Evolutionary conservation across 2,888 invertebrate genomes (phyloP), one percentile per base, ranked within the genome.

Genomic region (Cheilosia soror): DNA sequence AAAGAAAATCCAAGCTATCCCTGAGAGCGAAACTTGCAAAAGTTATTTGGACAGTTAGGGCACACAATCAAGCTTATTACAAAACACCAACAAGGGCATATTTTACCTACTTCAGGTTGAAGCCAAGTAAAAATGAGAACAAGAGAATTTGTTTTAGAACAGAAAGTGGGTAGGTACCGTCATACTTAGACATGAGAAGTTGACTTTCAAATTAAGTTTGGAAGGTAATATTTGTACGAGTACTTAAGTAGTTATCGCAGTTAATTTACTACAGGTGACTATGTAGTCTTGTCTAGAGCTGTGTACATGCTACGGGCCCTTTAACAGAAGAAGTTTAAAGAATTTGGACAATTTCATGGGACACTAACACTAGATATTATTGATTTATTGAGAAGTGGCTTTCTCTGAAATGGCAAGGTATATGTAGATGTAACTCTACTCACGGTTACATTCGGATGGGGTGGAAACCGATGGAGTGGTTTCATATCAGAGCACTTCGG

Each of bases 51-150:
- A 40, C 51, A 72, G 71, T 60, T 60, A 37, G 37, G 11, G 37
- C 37, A 29, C 31, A 60, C 49, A 72, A 60, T 71, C 27, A 15
- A 27, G 71, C 60, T 60, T 60, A 71, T 49, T 72, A 31, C 60
- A 37, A 71, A 58, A 37, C 27, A 58, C 47, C 47, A 58, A 49
- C 71, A 37, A 11, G 15, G 37, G 49, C 27, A 15, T 49, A 49
- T 25, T 47, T 51, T 13, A 29, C 20, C n/a, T 60, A 60, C 60
- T 51, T 60, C 7, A 40, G 37, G 47, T 15, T 31, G n/a, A 15
- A 29, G 27, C 20, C 9, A 37, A 4, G 37, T 4, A 37, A 11
- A 37, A 37, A 37, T 37, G 15, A 13, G 15, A 33, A n/a, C 7
- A 33, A 11, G 37, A 6, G 27, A 47, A 1, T 33, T 15, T 13